phyloP scores from a whole-genome alignment of 2,797 vertebrate species.

The Bovichtus diacanthus region DNA sequence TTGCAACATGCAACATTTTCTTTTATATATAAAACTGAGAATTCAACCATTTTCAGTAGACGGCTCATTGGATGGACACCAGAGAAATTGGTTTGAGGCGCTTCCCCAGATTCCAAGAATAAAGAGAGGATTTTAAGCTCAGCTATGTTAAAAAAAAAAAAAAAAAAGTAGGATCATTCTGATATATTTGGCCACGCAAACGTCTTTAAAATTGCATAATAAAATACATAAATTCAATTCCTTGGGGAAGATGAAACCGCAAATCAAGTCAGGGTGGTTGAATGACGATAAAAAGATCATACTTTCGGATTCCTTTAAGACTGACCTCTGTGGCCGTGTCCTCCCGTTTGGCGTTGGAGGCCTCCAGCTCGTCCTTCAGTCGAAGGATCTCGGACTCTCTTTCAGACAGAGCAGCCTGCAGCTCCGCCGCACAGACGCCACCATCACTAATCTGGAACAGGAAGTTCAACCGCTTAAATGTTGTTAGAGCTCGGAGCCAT shows the following conservation, averaged over 20 bases:
- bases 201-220: neutral
- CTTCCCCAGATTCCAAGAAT: neutral
- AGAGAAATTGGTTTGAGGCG: neutral
- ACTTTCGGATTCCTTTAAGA: too few species aligned
- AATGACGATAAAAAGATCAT: too few species aligned
- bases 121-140: neutral
- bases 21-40: neutral
- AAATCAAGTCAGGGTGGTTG: too few species aligned
- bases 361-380: constrained; percentile 66
- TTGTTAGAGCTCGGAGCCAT: neutral
- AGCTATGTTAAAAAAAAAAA: neutral
- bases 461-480: neutral
- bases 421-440: constrained; percentile 8
- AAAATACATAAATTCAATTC: neutral
- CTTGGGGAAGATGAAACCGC: constrained; percentile 1
- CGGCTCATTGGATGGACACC: neutral
- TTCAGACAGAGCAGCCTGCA: constrained; percentile 63
- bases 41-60: too few species aligned
- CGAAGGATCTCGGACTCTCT: constrained; percentile 68
- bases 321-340: constrained; percentile 59
- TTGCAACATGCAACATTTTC: neutral
- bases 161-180: neutral
- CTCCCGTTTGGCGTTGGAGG: neutral
- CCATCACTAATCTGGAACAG: constrained; percentile 34
- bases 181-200: neutral